Base-by-base conservation (phyloP, 2,888 invertebrate species). In the Cataglyphis cursor region DNA sequence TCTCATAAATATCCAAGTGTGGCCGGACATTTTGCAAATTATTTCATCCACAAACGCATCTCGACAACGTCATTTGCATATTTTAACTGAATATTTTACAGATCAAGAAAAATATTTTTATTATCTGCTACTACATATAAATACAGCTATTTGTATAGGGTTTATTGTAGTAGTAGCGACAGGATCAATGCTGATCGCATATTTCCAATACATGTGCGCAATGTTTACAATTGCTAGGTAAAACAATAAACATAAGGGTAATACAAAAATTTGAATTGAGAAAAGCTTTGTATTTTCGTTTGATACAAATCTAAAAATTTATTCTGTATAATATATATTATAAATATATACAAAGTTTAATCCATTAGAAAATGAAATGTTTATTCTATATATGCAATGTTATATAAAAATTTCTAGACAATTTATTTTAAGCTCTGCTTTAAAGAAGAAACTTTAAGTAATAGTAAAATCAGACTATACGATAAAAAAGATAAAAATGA, bases 201-300 rank as follows among this genome's bases (percentile, higher is more conserved):
- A 35, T 35, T 15, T 31, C 4, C 70, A 54, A 15, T 44, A 35
- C 35, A 21, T 15, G 6, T 70, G 70, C 12, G 70, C 15, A 54
- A 35, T 70, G 68, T 70, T 54, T 31, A 31, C n/a, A 70, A 70
- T 70, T 54, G 68, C 68, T 35, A 51, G 68, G 68, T 70, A 70
- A 48, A 38, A 38, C 1, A 35, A 9, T 44, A 48, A 28, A 48
- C 2, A n/a, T 44, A 12, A 41, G 12, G 12, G 12, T 41, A 12
- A 41, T 31, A 12, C 12, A 0, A 10, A 41, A 41, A 41, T 3
- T 41, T 12, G 41, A 41, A 12, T 12, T 41, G 3, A 41, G 28
- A 41, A 12, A 41, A 10, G 10, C 10, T 41, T 12, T 41, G 41
- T 41, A 3, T 10, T 41, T 0, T 12, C 10, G 3, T 41, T 41